Conservation (phyloP, 2,888 invertebrate species). For the Panopea generosa region DNA sequence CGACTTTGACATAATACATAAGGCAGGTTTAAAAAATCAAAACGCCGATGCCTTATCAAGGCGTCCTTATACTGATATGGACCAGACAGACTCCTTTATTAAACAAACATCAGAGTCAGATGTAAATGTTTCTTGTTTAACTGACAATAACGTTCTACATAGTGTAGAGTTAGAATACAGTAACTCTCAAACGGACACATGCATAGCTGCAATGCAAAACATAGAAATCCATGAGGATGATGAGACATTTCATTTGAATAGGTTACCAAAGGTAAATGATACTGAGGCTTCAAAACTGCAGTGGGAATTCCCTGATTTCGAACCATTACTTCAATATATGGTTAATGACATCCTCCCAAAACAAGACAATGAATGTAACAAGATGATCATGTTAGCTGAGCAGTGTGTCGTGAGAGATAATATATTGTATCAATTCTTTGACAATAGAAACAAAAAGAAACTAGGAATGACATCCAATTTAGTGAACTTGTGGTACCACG, state of each 20-base stretch:
- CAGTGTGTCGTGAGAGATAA: conserved; percentile 7
- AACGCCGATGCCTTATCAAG: conserved; percentile 39
- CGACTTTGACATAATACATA: conserved; percentile 42
- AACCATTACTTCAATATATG: conserved; percentile 24
- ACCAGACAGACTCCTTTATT: neutral
- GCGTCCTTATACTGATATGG: neutral
- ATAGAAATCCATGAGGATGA: too few species aligned
- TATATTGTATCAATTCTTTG: conserved; percentile 29
- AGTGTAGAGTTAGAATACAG: too few species aligned
- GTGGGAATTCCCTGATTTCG: conserved; percentile 25
- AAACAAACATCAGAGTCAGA: too few species aligned
- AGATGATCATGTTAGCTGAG: conserved; percentile 15
- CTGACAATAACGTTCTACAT: too few species aligned
- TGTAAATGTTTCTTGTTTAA: too few species aligned
- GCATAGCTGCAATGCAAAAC: neutral
- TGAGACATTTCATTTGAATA: too few species aligned
- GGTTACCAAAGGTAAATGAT: too few species aligned
- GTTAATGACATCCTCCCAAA: conserved; percentile 31
- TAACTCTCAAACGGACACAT: neutral
- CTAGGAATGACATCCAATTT: neutral
- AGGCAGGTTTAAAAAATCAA: conserved; percentile 38
- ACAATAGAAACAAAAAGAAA: conserved; percentile 6
- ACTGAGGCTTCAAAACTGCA: conserved; percentile 23
- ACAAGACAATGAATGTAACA: conserved; percentile 13
- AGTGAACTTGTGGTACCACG: conserved; percentile 26